Evolutionary conservation across 2,113 vertebrate species (phyloP).

Genomic region (Vidua macroura): DNA sequence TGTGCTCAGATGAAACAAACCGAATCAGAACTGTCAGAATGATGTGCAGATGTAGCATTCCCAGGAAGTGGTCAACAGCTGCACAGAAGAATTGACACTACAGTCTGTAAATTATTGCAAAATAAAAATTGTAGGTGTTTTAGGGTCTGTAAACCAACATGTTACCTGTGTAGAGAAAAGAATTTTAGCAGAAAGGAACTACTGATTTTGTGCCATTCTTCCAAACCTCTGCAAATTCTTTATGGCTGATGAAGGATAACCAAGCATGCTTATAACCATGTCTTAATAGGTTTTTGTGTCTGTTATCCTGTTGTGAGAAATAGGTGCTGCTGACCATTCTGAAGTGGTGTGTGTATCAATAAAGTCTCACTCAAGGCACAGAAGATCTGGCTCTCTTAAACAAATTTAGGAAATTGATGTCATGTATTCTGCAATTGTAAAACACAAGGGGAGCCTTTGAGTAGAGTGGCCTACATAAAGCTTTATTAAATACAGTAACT

Average conservation of each 20-base stretch:
- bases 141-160: not conserved
- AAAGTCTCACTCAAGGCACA: not conserved
- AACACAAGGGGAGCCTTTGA: not conserved
- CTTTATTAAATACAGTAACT: conserved; percentile 6
- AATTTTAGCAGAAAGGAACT: not conserved
- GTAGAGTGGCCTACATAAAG: not conserved
- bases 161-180: not conserved
- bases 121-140: not conserved
- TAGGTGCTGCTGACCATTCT: not conserved
- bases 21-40: not conserved
- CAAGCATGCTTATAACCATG: not conserved
- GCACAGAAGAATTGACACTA: not conserved
- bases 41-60: not conserved
- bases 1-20: not conserved
- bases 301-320: not conserved
- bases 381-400: not conserved
- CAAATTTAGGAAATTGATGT: not conserved
- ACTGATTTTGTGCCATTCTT: not conserved
- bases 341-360: not conserved
- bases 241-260: not conserved
- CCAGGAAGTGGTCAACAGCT: not conserved
- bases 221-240: not conserved
- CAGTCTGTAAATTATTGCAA: not conserved
- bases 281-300: not conserved
- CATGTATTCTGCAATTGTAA: not conserved